Percentiles rank a stretch among this genome's conserved stretches.
Conservation (phyloP, 2,113 vertebrate genomes). For the Puma concolor region DNA sequence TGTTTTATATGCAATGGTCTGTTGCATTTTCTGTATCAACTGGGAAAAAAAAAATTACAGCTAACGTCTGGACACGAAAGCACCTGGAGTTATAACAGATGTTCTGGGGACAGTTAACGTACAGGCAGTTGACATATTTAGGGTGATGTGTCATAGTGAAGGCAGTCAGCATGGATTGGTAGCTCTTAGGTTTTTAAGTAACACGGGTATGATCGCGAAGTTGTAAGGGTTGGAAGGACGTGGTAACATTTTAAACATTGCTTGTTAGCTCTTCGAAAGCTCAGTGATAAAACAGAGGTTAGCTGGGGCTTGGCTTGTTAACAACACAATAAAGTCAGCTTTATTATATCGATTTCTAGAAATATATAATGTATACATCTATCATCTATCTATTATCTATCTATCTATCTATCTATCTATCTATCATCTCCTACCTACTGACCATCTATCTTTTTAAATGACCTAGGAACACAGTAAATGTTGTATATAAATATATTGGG, state of each 20-base stretch:
- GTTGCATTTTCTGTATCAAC: not conserved
- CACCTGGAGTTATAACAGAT: constrained; percentile 82
- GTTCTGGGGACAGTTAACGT: constrained; percentile 78
- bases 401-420: not conserved
- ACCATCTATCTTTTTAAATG: not conserved
- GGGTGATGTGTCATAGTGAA: constrained; percentile 71
- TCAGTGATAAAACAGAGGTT: constrained; percentile 69
- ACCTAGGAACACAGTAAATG: not conserved
- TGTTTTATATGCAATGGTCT: constrained; percentile 14
- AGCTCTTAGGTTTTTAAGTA: constrained; percentile 75
- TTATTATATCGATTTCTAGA: not conserved
- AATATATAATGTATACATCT: not conserved
- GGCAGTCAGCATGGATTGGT: constrained; percentile 63
- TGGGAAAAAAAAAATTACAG: not conserved
- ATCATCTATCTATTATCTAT: not conserved
- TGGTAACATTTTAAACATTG: constrained; percentile 9
- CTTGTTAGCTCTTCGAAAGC: constrained; percentile 52
- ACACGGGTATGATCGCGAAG: constrained; percentile 56
- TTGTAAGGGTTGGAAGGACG: constrained; percentile 52
- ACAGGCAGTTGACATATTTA: constrained; percentile 80
- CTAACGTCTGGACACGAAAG: constrained; percentile 44
- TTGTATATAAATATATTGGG: not conserved
- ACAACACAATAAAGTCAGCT: not conserved
- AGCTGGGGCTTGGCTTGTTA: not conserved
- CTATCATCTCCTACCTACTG: not conserved